Evolutionary conservation across 2,888 invertebrate genomes (phyloP).

Genomic region (Rhagophthalmus giganteus): DNA sequence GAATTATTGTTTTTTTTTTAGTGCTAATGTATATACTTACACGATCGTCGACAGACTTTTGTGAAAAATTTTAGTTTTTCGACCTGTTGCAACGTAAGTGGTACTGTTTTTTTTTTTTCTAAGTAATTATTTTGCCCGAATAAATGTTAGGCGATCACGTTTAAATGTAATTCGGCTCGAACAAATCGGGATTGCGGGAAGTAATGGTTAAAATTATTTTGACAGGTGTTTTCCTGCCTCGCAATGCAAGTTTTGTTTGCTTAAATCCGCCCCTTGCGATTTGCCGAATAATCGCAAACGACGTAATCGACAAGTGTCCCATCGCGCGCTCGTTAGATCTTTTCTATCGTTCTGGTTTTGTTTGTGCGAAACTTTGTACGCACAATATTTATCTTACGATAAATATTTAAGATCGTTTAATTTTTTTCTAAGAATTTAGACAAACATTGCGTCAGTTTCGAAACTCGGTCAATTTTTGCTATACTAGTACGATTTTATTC

Average conservation of each 20-base stretch:
- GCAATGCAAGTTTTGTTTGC: slow-evolving; percentile 15
- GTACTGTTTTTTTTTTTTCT: slow-evolving; percentile 1
- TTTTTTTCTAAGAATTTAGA: slow-evolving; percentile 7
- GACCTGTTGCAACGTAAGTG: slow-evolving; percentile 18
- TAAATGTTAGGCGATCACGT: too few relatives aligned
- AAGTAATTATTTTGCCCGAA: not conserved
- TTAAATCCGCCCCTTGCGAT: too few relatives aligned
- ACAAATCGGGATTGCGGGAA: too few relatives aligned
- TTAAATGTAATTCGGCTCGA: too few relatives aligned
- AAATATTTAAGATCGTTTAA: slow-evolving; percentile 6
- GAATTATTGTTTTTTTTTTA: slow-evolving; percentile 5
- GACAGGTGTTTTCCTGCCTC: slow-evolving; percentile 17
- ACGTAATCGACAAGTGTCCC: too few relatives aligned
- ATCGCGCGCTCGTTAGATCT: not conserved
- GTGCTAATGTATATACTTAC: slow-evolving; percentile 15
- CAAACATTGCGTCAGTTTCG: slow-evolving; percentile 14
- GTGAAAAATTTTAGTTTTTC: slow-evolving; percentile 11
- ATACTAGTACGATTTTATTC: slow-evolving; percentile 3
- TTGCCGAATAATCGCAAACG: too few relatives aligned
- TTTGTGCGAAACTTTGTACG: slow-evolving; percentile 17
- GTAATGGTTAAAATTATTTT: not conserved
- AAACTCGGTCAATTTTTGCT: slow-evolving; percentile 14
- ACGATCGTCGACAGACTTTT: slow-evolving; percentile 12
- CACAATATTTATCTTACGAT: slow-evolving; percentile 11
- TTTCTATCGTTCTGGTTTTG: too few relatives aligned